Evolutionary conservation across 2,797 vertebrate species (phyloP), one percentile per base, ranked within the genome.

Genomic region (Microcaecilia unicolor): DNA sequence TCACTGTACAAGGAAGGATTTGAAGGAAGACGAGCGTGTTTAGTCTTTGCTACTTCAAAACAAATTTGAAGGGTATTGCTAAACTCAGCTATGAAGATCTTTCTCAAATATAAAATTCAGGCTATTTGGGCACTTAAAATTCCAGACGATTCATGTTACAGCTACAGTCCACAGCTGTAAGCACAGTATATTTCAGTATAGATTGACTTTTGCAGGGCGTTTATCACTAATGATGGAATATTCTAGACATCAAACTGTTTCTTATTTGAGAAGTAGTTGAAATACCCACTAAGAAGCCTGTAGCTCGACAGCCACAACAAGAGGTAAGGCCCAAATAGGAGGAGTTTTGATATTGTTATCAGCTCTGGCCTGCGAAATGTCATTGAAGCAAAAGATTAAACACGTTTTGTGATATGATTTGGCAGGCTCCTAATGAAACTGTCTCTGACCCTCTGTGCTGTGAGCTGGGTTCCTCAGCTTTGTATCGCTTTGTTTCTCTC

Each of bases 11-110:
- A 56, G 41, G 50, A 55, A 45, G 34, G 9, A 44, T 22, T 38
- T 48, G 64, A 66, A 66, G 59, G 61, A 50, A 58, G 62, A 15
- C 12, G 3, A 24, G 25, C 10, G 23, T 67, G 66, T 67, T 68
- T 67, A 58, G 61, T 67, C 64, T 72, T 33, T 53, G 36, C 2
- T 23, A 22, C 10, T 2, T 13, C 22, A 11, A 23, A n/a, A 37
- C 36, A 10, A 4, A 23, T 38, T 22, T 23, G 33, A 36, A 52
- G 45, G 27, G n/a, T n/a, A n/a, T n/a, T n/a, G n/a, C n/a, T n/a
- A n/a, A n/a, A n/a, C n/a, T n/a, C n/a, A n/a, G n/a, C n/a, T n/a
- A n/a, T n/a, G n/a, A n/a, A n/a, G n/a, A n/a, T n/a, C n/a, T n/a
- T n/a, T n/a, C n/a, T n/a, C n/a, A 9, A n/a, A 9, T n/a, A 1